A percentile compares a stretch with the other conserved stretches of the same genome.
These are phyloP conservation scores for Origma solitaria DNA, from an alignment of 2,113 vertebrate species.

Conservation along the genomic window DNA sequence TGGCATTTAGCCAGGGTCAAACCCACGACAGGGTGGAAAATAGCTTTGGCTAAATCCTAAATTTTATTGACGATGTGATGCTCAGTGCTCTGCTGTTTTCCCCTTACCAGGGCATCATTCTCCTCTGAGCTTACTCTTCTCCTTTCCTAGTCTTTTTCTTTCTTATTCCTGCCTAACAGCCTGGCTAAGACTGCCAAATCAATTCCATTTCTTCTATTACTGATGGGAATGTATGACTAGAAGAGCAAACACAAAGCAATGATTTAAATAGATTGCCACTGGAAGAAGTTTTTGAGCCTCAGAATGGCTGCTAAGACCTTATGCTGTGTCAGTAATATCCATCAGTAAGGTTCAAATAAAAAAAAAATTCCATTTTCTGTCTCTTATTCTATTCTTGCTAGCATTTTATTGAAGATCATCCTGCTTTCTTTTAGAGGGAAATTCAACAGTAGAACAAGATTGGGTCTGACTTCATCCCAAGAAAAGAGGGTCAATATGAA, in stretches of 20 bases:
- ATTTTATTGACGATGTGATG: not conserved
- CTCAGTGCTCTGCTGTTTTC: not conserved
- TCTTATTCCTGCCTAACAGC: not conserved
- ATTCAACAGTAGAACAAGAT: not conserved
- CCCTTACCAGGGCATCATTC: not conserved
- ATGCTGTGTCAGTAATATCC: not conserved
- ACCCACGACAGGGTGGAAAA: no score
- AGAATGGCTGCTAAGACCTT: not conserved
- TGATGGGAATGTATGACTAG: not conserved
- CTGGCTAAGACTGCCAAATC: not conserved
- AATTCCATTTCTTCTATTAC: conserved; percentile 18
- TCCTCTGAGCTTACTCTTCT: not conserved
- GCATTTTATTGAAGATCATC: not conserved
- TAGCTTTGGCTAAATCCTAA: not conserved
- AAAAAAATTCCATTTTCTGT: not conserved
- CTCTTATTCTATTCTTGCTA: not conserved
- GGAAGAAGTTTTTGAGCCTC: not conserved
- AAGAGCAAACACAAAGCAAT: not conserved
- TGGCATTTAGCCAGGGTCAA: no score
- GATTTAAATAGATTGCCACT: not conserved
- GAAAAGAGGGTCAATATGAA: not conserved
- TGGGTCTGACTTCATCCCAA: not conserved
- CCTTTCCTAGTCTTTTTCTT: not conserved
- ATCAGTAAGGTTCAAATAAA: not conserved
- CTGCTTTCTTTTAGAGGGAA: not conserved